Evolutionary conservation across 2,797 vertebrate species (phyloP).

Genomic region (Orestias chungarensis): DNA sequence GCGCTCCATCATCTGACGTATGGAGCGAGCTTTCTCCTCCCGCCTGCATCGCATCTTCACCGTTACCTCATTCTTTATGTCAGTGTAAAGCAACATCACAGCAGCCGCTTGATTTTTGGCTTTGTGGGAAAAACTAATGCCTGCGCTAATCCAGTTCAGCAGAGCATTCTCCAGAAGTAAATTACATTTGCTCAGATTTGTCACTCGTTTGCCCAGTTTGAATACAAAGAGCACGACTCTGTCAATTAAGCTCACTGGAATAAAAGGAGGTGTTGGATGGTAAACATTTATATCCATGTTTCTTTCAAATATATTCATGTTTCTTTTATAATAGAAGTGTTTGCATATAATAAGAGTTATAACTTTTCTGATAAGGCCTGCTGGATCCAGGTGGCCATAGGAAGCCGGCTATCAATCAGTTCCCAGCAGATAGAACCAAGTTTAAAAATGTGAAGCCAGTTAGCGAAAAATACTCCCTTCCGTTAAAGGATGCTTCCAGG

Average conservation of each 20-base stretch:
- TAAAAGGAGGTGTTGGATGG: background rate
- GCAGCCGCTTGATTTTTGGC: background rate
- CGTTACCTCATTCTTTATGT: background rate
- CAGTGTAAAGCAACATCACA: slow-evolving; percentile 1
- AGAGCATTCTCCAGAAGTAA: slow-evolving; percentile 8
- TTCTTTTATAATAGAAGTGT: no score
- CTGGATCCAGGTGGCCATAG: no score
- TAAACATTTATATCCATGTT: no score
- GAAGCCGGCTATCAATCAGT: no score
- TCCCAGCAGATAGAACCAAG: no score
- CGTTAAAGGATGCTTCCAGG: no score
- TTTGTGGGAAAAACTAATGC: slow-evolving; percentile 5
- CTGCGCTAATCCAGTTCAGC: slow-evolving; percentile 13
- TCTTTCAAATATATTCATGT: no score
- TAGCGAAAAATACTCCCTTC: no score
- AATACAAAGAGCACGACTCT: slow-evolving; percentile 4
- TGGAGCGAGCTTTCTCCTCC: background rate
- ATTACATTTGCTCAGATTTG: background rate
- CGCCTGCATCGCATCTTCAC: background rate
- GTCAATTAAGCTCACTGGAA: background rate
- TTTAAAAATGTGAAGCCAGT: no score
- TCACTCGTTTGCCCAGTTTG: background rate
- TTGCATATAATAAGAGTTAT: no score
- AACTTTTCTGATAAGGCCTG: no score
- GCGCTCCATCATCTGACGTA: background rate